Evolutionary conservation across 2,888 invertebrate genomes (phyloP).

Genomic region (Callimorpha dominula): DNA sequence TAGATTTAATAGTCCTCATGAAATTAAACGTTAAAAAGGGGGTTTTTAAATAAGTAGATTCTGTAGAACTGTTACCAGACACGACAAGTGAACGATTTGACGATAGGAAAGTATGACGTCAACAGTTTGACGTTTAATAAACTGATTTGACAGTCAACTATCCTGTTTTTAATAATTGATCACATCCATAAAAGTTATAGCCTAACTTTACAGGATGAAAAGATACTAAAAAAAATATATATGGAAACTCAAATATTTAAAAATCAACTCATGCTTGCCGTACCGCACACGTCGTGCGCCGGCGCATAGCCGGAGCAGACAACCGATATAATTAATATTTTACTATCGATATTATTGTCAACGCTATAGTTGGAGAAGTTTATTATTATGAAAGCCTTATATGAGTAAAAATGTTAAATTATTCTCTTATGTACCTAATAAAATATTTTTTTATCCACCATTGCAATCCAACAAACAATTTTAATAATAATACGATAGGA

Average conservation of each 20-base stretch:
- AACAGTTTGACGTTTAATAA: background rate
- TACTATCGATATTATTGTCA: slow-evolving; percentile 31
- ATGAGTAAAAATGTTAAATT: background rate
- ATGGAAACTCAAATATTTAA: slow-evolving; percentile 20
- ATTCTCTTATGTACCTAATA: background rate
- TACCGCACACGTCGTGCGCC: slow-evolving; percentile 23
- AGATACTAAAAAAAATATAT: background rate
- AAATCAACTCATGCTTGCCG: slow-evolving; percentile 20
- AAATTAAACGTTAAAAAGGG: no score
- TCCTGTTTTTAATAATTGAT: background rate
- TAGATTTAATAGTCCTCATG: no score
- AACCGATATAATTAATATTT: slow-evolving; percentile 38
- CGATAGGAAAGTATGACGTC: no score
- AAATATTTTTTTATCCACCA: no score
- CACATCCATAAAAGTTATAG: background rate
- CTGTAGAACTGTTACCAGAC: no score
- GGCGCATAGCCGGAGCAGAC: slow-evolving; percentile 22
- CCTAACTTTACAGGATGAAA: background rate
- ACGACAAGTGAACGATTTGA: no score
- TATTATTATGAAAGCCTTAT: slow-evolving; percentile 9
- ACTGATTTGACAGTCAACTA: background rate
- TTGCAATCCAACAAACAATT: no score
- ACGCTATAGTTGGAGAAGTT: slow-evolving; percentile 16
- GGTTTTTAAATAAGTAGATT: no score
- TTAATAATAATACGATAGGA: no score